Percentiles rank a stretch among this genome's conserved stretches.
Evolutionary conservation across 2,797 vertebrate genomes (phyloP).

Genomic region (Eupleurogrammus muticus): DNA sequence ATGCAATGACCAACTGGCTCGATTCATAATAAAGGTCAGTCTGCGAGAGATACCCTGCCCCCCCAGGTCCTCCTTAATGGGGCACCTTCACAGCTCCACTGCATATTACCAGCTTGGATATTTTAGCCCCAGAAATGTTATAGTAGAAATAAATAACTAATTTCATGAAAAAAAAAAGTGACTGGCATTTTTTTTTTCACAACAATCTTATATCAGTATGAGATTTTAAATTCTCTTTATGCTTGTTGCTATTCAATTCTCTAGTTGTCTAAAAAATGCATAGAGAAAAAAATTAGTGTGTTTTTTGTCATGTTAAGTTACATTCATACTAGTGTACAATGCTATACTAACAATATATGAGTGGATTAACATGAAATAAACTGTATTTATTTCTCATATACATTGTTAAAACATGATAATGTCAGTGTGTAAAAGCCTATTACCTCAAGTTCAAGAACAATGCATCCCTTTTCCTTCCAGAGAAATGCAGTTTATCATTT

Average conservation of each 20-base stretch:
- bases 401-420: conserved; percentile 7
- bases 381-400: conserved; percentile 6
- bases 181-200: neutral
- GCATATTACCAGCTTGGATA: conserved; percentile 32
- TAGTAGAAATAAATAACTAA: neutral
- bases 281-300: neutral
- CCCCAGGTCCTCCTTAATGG: conserved; percentile 82
- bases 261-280: neutral
- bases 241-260: neutral
- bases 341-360: neutral
- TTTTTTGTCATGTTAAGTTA: neutral
- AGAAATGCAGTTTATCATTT: conserved; percentile 73
- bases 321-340: neutral
- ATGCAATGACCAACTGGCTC: conserved; percentile 84
- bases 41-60: conserved; percentile 81
- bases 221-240: neutral
- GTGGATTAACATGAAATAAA: neutral
- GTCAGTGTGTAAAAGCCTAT: conserved; percentile 29
- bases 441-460: conserved; percentile 61
- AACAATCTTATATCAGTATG: neutral
- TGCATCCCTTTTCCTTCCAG: conserved; percentile 36
- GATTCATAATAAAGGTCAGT: conserved; percentile 84
- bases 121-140: conserved; percentile 6
- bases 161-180: neutral
- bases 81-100: conserved; percentile 61